A percentile compares a stretch with the other conserved stretches of the same genome.
phyloP scores from a whole-genome alignment of 1,140 invertebrate genomes.

The Pristionchus pacificus region DNA sequence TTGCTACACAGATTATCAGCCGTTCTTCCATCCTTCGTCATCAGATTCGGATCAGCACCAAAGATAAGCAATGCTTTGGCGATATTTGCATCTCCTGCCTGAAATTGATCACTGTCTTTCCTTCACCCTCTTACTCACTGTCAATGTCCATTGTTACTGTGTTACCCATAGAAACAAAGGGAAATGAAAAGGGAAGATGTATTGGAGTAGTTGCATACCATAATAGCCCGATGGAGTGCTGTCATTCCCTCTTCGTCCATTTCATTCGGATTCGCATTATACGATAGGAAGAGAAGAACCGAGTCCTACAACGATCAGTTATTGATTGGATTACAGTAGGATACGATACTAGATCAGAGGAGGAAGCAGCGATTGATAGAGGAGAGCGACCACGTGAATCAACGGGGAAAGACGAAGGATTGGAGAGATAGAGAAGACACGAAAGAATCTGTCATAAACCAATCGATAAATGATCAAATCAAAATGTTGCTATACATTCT shows the following conservation, averaged over 20 bases:
- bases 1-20: background rate
- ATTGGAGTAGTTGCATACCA: slow-evolving; percentile 10
- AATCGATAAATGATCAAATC: no score
- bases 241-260: slow-evolving; percentile 17
- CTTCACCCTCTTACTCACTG: no score
- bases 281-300: background rate
- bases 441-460: no score
- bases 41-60: slow-evolving; percentile 11
- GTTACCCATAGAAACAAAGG: background rate
- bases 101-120: no score
- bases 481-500: no score
- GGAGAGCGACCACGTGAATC: background rate
- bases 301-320: no score
- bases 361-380: background rate
- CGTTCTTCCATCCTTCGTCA: background rate
- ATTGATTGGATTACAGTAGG: no score
- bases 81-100: background rate
- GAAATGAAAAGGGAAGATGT: background rate
- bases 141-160: no score
- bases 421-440: background rate
- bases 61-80: background rate
- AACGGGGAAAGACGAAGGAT: background rate
- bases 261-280: background rate
- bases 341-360: no score
- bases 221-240: slow-evolving; percentile 11